Percentiles rank a stretch among this genome's conserved stretches.
Evolutionary conservation across 2,797 vertebrate genomes (phyloP).

Genomic region (Neosalanx taihuensis): DNA sequence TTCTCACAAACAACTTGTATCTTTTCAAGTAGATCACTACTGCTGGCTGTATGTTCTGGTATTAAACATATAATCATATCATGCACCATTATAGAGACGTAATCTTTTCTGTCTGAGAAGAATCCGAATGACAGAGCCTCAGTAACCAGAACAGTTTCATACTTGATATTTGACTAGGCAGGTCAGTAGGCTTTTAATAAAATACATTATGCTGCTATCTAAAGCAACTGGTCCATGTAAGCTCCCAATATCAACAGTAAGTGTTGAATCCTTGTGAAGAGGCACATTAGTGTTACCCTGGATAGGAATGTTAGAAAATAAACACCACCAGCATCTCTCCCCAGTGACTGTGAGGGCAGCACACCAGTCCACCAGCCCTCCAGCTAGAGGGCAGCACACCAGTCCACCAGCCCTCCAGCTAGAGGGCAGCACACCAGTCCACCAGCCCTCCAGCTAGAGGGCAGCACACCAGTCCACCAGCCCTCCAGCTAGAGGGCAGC

Average conservation of each 20-base stretch:
- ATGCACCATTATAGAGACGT: conserved; percentile 13
- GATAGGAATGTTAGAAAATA: conserved; percentile 77
- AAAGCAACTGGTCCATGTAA: conserved; percentile 57
- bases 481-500: conserved; percentile 57
- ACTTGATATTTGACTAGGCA: conserved; percentile 41
- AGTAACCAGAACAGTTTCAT: conserved; percentile 46
- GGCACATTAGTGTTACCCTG: conserved; percentile 88
- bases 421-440: conserved; percentile 19
- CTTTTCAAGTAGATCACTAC: conserved; percentile 20
- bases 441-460: too few species aligned
- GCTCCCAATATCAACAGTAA: conserved; percentile 64
- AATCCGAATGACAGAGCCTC: conserved; percentile 36
- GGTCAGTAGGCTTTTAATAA: conserved; percentile 62
- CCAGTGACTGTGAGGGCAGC: conserved; percentile 53
- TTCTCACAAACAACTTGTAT: conserved; percentile 13
- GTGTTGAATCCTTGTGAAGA: conserved; percentile 67
- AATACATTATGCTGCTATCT: conserved; percentile 66
- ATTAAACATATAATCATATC: conserved; percentile 17
- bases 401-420: conserved; percentile 50
- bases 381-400: conserved; percentile 54
- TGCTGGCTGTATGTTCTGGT: conserved; percentile 14
- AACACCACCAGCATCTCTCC: conserved; percentile 62
- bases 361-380: conserved; percentile 59
- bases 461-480: conserved; percentile 55
- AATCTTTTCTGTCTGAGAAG: background rate